phyloP scores from a whole-genome alignment of 1,140 invertebrate genomes.

The Zaprionus africanus region DNA sequence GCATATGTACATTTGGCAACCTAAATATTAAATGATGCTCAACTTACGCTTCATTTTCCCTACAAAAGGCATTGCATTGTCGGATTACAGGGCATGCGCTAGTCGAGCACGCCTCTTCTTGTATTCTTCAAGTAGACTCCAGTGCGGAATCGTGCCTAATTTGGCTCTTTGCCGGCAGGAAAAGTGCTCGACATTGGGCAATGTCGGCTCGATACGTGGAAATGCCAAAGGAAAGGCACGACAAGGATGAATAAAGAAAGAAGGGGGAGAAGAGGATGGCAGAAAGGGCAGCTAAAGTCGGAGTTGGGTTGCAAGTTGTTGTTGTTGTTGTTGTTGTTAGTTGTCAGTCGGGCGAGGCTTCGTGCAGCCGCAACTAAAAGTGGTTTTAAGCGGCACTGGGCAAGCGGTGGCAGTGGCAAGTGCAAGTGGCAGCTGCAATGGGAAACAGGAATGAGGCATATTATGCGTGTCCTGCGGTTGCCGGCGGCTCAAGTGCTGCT shows the following conservation, averaged over 20 bases:
- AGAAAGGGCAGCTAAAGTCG: background rate
- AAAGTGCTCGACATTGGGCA: slow-evolving; percentile 26
- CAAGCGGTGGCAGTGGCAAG: slow-evolving; percentile 9
- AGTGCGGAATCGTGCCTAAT: slow-evolving; percentile 19
- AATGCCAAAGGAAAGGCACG: background rate
- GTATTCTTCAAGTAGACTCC: background rate
- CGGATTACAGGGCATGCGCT: background rate
- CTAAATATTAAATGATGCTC: too few species aligned
- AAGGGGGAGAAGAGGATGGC: background rate
- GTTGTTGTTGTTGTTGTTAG: background rate
- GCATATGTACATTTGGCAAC: too few species aligned
- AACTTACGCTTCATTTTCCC: background rate
- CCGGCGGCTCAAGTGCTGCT: slow-evolving; percentile 27
- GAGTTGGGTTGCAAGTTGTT: background rate
- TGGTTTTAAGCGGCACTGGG: slow-evolving; percentile 19
- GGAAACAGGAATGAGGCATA: slow-evolving; percentile 9
- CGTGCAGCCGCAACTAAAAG: slow-evolving; percentile 33
- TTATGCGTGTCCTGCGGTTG: slow-evolving; percentile 47
- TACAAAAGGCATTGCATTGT: background rate
- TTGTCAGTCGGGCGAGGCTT: background rate
- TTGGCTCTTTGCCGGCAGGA: slow-evolving; percentile 7
- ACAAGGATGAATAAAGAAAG: too few species aligned
- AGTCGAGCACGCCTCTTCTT: background rate
- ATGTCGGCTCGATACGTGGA: slow-evolving; percentile 10
- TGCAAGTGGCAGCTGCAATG: slow-evolving; percentile 23